phyloP scores from a whole-genome alignment of 2,797 vertebrate genomes.

The Otolemur crassicaudatus region DNA sequence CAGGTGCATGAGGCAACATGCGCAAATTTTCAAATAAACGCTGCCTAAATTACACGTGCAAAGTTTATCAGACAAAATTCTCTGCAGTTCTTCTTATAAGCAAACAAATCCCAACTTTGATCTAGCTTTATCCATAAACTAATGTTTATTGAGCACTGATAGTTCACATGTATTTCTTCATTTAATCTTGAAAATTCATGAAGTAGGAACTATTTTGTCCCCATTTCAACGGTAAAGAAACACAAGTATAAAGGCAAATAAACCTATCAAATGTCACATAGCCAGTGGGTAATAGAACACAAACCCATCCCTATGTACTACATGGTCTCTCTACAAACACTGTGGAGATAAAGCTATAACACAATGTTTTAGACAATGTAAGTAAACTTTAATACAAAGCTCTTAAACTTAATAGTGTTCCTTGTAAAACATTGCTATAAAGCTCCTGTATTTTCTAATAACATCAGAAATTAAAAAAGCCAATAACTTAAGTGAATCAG shows the following conservation, averaged over 20 bases:
- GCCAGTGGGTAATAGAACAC: background rate
- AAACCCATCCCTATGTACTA: background rate
- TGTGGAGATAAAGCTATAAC: background rate
- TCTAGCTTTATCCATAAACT: background rate
- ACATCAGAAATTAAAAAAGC: background rate
- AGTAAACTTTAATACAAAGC: background rate
- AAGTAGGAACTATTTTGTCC: background rate
- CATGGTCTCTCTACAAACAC: background rate
- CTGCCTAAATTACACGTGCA: constrained; percentile 87
- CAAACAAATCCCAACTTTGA: background rate
- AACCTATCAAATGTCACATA: background rate
- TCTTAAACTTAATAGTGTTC: background rate
- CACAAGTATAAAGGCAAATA: background rate
- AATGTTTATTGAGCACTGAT: background rate
- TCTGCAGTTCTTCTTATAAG: constrained; percentile 32
- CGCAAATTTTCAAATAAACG: constrained; percentile 96
- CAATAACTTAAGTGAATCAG: background rate
- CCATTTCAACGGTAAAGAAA: background rate
- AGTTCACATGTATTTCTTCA: background rate
- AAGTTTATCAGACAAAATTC: constrained; percentile 54
- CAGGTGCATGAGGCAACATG: constrained; percentile 96
- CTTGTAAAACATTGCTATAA: background rate
- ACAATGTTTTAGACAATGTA: background rate
- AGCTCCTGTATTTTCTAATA: background rate
- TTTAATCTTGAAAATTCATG: background rate